Base-by-base conservation (phyloP, 2,888 invertebrate genomes). In the Sinodicranocentrus sp. region DNA sequence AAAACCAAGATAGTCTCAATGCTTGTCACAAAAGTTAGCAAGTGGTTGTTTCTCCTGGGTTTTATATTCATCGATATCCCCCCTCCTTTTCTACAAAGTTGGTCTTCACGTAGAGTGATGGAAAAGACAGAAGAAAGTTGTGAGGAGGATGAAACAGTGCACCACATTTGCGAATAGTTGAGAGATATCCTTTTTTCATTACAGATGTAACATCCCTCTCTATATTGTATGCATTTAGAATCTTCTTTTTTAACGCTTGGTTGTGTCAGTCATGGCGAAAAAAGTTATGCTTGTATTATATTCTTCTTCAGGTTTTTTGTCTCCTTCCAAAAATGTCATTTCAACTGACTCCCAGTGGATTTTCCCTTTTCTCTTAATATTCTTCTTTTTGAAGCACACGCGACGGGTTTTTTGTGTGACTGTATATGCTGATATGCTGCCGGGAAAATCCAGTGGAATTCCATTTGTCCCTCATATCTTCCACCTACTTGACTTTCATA, bases 401-500 rank as follows among this genome's bases (percentile, higher is more conserved):
- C 2, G 5, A 23, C 57, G 13, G 2, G n/a, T n/a, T n/a, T n/a
- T n/a, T n/a, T n/a, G n/a, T n/a, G n/a, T n/a, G n/a, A n/a, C n/a
- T n/a, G n/a, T n/a, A n/a, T n/a, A n/a, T n/a, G n/a, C n/a, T n/a
- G n/a, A n/a, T n/a, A n/a, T n/a, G n/a, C n/a, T n/a, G n/a, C n/a
- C 17, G 33, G 65, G 13, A 15, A 39, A 15, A 23, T 25, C 59
- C 57, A 21, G 68, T 68, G 59, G 68, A 77, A 77, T 77, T 77
- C 68, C 68, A 77, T 57, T 77, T 65, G 3, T 43, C 71, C 63
- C 68, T 79, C 63, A 52, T 28, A 71, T 79, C 78, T 79, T 79
- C 78, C 78, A 79, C 43, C 63, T 79, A 79, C 71, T 79, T 79
- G 78, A 71, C 78, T 79, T 79, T 70, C 78, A 79, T 71, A 39